A percentile compares a stretch with the other conserved stretches of the same genome.
Conservation (phyloP, 1,140 invertebrate species). For the Hylyphantes graminicola region DNA sequence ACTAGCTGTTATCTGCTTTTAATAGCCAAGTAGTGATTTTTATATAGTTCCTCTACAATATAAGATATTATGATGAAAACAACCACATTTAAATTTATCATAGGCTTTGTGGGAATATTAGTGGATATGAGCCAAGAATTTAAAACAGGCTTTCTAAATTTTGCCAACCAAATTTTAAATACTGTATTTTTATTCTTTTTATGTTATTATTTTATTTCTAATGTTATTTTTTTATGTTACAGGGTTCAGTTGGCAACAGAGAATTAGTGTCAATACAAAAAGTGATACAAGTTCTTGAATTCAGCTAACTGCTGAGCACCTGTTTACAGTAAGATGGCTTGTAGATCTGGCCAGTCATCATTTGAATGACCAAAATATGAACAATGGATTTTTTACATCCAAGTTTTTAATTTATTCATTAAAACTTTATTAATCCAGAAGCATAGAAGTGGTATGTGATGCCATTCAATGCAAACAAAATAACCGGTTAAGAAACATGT, state of each 20-base stretch:
- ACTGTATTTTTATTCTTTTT: too few species aligned
- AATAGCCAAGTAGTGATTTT: too few species aligned
- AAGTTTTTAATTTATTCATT: not conserved
- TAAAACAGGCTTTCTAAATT: too few species aligned
- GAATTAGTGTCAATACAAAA: slow-evolving; percentile 83
- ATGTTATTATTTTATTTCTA: too few species aligned
- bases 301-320: slow-evolving; percentile 62
- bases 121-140: too few species aligned
- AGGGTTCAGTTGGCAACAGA: slow-evolving; percentile 80
- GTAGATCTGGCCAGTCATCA: slow-evolving; percentile 9
- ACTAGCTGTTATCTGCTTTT: too few species aligned
- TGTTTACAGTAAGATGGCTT: slow-evolving; percentile 12
- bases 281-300: slow-evolving; percentile 81
- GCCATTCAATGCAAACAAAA: not conserved
- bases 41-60: too few species aligned
- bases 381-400: not conserved
- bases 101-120: too few species aligned
- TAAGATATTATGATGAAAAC: too few species aligned
- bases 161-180: too few species aligned
- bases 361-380: not conserved
- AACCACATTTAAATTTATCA: too few species aligned
- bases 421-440: slow-evolving; percentile 12
- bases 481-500: not conserved
- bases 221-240: slow-evolving; percentile 64
- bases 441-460: slow-evolving; percentile 12